These are phyloP conservation scores for Nemopilema nomurai DNA, from an alignment of 30 jellyfish, hydroid and myxozoan species.

Conservation along the genomic window DNA sequence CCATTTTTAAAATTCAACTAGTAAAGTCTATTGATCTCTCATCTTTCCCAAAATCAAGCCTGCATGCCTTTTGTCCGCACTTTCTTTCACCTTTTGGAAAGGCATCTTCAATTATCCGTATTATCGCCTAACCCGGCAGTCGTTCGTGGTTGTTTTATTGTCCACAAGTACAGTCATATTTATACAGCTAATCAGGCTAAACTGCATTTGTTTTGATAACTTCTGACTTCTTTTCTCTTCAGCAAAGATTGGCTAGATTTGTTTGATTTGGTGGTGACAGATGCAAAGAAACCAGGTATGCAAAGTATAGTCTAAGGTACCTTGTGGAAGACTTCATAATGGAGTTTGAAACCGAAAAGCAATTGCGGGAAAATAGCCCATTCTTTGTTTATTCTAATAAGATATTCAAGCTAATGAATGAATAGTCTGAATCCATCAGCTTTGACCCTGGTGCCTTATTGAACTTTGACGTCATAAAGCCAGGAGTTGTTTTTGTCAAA, in stretches of 20 bases:
- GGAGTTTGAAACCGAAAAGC: too few relatives aligned
- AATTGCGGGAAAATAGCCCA: too few relatives aligned
- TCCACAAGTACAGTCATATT: not conserved
- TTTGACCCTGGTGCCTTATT: too few relatives aligned
- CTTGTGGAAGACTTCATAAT: too few relatives aligned
- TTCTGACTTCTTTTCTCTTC: not conserved
- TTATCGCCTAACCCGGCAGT: not conserved
- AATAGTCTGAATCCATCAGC: too few relatives aligned
- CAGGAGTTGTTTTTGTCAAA: too few relatives aligned
- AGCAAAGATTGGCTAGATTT: slow-evolving; percentile 80
- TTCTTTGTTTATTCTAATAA: too few relatives aligned
- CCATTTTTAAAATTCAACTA: not conserved
- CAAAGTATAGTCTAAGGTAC: not conserved
- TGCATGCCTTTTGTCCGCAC: not conserved
- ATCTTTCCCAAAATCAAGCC: not conserved
- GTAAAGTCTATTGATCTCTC: not conserved
- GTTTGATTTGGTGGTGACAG: slow-evolving; percentile 67
- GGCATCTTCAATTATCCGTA: not conserved
- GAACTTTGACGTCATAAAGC: too few relatives aligned
- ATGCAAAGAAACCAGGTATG: slow-evolving; percentile 93
- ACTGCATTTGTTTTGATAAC: not conserved
- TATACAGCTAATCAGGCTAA: not conserved
- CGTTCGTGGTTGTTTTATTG: not conserved
- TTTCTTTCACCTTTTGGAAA: not conserved
- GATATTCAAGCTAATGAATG: too few relatives aligned